phyloP scores from a whole-genome alignment of 1,140 invertebrate genomes.

The Gyrodactylus bullatarudis region DNA sequence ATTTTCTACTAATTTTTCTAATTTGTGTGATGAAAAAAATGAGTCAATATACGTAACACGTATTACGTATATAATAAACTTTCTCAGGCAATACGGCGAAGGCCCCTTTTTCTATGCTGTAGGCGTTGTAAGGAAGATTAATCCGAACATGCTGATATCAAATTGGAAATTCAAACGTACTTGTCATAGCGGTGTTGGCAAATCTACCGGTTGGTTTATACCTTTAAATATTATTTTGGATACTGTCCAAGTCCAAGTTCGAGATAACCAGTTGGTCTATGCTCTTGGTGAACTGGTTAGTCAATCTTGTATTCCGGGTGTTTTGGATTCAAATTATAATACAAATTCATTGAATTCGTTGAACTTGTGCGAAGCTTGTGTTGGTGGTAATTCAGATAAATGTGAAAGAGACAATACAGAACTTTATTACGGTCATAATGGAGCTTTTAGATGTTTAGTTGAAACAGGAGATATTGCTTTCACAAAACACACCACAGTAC shows the following conservation, averaged over 20 bases:
- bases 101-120: conserved; percentile 17
- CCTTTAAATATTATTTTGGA: conserved; percentile 62
- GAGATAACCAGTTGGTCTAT: conserved; percentile 51
- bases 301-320: conserved; percentile 55
- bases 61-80: not conserved
- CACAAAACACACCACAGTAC: conserved; percentile 43
- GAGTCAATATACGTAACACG: too few species aligned
- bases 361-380: conserved; percentile 63
- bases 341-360: conserved; percentile 38
- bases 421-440: conserved; percentile 52
- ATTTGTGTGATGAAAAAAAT: too few species aligned
- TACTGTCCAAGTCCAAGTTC: conserved; percentile 59
- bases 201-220: conserved; percentile 70
- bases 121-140: conserved; percentile 15
- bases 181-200: conserved; percentile 60
- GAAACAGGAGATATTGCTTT: conserved; percentile 19
- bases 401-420: conserved; percentile 49
- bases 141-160: not conserved
- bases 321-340: conserved; percentile 42
- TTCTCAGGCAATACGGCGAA: conserved; percentile 16
- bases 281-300: conserved; percentile 57
- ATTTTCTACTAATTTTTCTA: too few species aligned
- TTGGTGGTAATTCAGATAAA: conserved; percentile 41
- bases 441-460: conserved; percentile 58
- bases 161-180: conserved; percentile 22